Base-by-base conservation (phyloP, 1,140 invertebrate genomes). In the Caenorhabditis tropicalis region DNA sequence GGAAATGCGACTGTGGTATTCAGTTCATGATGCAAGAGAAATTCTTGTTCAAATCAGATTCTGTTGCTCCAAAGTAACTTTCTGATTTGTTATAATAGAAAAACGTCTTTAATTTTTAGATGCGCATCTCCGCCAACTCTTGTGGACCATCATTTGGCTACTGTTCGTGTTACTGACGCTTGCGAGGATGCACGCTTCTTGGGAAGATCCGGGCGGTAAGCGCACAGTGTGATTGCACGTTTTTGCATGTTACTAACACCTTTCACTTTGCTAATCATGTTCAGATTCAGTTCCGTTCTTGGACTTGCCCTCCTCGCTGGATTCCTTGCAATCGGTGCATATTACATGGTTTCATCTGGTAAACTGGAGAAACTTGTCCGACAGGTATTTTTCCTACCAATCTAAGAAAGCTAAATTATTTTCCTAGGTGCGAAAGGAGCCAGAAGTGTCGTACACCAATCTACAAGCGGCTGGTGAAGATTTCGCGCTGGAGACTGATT, bases 271-370 rank as follows among this genome's bases (percentile, higher is more conserved):
- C 24, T 7, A 5, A n/a, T 19, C 16, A 43, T 10, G 2, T 74
- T 74, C 15, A 74, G 65, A 74, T 74, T 74, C 65, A 74, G 65
- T 15, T 74, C 65, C 12, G 65, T 74, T 39, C 65, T 74, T 6
- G 65, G 65, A 46, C 10, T 74, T 3, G 65, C 65, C 2, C 36
- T 74, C 10, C 65, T 74, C 12, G 65, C n/a, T 24, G 65, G 36
- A 4, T 74, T 74, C 65, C 9, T 74, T 21, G 33, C 36, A 3
- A 74, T 74, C n/a, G 65, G 65, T 43, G 7, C 29, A 3, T 74
- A 74, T 21, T 74, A 74, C 65, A 46, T 43, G 36, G 36, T 74
- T 7, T 46, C 65, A 1, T 46, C 65, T 46, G 65, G 65, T 36
- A 46, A 43, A 24, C 21, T 74, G 1, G 36, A 46, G n/a, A 74